phyloP scores from a whole-genome alignment of 2,113 vertebrate species.

The Pandion haliaetus region DNA sequence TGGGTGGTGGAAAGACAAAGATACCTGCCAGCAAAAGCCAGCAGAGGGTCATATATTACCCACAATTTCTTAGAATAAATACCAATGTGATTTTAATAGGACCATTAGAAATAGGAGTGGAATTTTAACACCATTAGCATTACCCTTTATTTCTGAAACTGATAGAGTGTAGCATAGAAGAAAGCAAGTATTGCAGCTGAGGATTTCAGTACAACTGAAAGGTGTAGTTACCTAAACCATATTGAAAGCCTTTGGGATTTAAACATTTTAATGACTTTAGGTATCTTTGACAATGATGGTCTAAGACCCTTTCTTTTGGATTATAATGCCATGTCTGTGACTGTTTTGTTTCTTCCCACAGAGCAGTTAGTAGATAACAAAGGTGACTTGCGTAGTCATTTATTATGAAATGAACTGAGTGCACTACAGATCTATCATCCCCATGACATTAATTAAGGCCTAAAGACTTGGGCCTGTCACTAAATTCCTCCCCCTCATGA shows the following conservation, averaged over 20 bases:
- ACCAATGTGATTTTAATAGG: background rate
- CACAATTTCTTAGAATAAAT: background rate
- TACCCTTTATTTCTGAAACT: background rate
- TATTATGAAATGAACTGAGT: slow-evolving; percentile 27
- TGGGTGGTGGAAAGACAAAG: background rate
- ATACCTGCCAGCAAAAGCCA: background rate
- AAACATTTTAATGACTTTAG: background rate
- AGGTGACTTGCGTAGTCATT: background rate
- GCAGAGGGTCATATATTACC: background rate
- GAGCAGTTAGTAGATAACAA: slow-evolving; percentile 6
- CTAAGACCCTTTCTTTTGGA: background rate
- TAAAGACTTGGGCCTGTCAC: slow-evolving; percentile 48
- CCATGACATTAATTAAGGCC: slow-evolving; percentile 49
- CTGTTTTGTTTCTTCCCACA: background rate
- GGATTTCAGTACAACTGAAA: background rate
- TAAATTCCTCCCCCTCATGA: slow-evolving; percentile 48
- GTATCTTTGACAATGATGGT: background rate
- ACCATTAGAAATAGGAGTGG: background rate
- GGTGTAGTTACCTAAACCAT: background rate
- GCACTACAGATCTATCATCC: slow-evolving; percentile 31
- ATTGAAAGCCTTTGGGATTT: background rate
- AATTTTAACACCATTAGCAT: background rate
- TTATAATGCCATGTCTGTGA: background rate
- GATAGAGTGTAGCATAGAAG: background rate
- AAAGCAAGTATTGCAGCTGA: background rate